These are phyloP conservation scores for Tyrophagus putrescentiae DNA, from an alignment of 1,140 invertebrate genomes.

Conservation along the genomic window DNA sequence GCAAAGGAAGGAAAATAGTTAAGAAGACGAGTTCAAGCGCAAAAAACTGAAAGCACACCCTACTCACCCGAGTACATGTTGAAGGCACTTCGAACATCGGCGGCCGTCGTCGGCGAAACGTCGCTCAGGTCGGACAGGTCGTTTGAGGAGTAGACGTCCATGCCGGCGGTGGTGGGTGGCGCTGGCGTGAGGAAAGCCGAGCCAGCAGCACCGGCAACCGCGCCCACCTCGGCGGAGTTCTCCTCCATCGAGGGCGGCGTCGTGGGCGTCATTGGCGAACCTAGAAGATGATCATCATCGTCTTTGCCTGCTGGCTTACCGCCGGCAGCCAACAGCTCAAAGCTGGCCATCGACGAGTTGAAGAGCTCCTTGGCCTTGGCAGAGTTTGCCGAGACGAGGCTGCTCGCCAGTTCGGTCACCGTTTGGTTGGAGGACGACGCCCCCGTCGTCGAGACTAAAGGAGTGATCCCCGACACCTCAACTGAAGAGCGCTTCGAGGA, in stretches of 20 bases:
- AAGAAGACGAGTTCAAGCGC: too few relatives aligned
- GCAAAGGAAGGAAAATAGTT: too few relatives aligned
- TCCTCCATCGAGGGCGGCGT: not conserved
- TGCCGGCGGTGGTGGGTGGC: not conserved
- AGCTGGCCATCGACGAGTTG: constrained; percentile 2
- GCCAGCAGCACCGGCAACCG: too few relatives aligned
- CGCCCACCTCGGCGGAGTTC: too few relatives aligned
- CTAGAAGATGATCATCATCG: not conserved
- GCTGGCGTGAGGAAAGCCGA: not conserved
- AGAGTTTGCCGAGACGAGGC: not conserved
- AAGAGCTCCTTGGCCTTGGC: constrained; percentile 14
- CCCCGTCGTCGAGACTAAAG: not conserved
- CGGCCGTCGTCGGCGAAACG: not conserved
- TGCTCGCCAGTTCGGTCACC: not conserved
- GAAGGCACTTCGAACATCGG: constrained; percentile 11
- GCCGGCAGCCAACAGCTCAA: constrained; percentile 3
- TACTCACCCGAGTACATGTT: not conserved
- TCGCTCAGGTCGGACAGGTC: constrained; percentile 1
- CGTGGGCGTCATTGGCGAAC: not conserved
- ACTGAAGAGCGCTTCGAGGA: constrained; percentile 14
- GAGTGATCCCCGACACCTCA: too few relatives aligned
- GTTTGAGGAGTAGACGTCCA: constrained; percentile 7
- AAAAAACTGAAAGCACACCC: too few relatives aligned
- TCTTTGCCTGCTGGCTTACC: not conserved
- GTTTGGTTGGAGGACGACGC: not conserved